A percentile compares a stretch with the other conserved stretches of the same genome.
These are phyloP conservation scores for Eunapius fragilis DNA, from an alignment of 37 sponge, comb jelly and placozoan genomes.

Conservation along the genomic window DNA sequence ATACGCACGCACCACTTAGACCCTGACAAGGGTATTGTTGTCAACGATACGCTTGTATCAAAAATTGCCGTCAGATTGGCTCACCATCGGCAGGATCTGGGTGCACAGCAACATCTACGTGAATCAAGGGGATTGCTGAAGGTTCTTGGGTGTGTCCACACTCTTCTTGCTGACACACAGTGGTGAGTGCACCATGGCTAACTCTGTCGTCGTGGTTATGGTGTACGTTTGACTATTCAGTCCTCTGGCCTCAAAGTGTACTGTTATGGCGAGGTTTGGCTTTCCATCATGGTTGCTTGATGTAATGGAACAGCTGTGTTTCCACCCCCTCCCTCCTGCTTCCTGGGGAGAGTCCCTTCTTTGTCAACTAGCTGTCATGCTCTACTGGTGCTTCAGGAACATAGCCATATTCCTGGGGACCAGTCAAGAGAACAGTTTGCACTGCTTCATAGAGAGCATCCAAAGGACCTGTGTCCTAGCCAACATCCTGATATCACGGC, in stretches of 20 bases:
- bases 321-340: background rate
- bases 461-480: background rate
- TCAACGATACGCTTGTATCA: background rate
- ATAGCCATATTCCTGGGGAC: background rate
- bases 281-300: background rate
- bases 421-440: background rate
- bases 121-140: background rate
- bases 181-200: background rate
- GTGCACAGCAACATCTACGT: background rate
- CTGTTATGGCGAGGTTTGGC: background rate
- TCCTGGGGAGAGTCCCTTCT: background rate
- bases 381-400: background rate
- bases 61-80: background rate
- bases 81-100: background rate
- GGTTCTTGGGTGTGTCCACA: background rate
- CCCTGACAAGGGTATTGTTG: background rate
- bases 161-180: background rate
- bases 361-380: background rate
- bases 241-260: background rate
- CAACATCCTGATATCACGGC: background rate
- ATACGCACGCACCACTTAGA: background rate
- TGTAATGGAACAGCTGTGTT: background rate
- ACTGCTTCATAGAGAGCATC: background rate
- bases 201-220: background rate
- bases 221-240: background rate